Evolutionary conservation across 2,888 invertebrate species (phyloP), one percentile per base, ranked within the genome.

Genomic region (Bembecia ichneumoniformis): DNA sequence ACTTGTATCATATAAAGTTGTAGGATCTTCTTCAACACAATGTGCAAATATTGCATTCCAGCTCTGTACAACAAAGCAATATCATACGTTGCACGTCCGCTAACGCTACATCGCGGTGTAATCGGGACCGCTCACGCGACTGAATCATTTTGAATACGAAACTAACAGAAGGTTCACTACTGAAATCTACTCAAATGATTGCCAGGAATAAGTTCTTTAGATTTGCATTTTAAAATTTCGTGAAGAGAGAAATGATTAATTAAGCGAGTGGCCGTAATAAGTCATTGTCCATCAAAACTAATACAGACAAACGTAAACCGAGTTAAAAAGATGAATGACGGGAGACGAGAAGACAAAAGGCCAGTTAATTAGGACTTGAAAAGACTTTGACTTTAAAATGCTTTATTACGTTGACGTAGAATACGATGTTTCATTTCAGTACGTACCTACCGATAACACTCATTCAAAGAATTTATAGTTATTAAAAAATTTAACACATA

Each of bases 1-100:
- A 28, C 7, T 28, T 28, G 9, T 7, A 9, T 28, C 28, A 28
- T 28, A 28, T 28, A 9, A 9, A 28, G 28, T 28, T 5, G 28
- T 9, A 28, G 28, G 28, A 28, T 28, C 28, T 28, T 2, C 28
- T 28, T 11, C 40, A 40, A 40, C 35, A 11, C 40, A 40, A 14
- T 13, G 14, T 40, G 40, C 71, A 65, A n/a, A 74, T 79, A 81
- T 80, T 78, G 74, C 81, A 78, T 79, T 81, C 77, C 71, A 55
- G 64, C 54, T 60, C 50, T 55, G 56, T 51, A 51, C 55, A 56
- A 64, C 66, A 65, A 64, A 65, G 72, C 68, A 66, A 72, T 74
- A 74, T 64, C 69, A 70, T 77, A 40, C 36, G 13, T 13, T 40
- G 40, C 40, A 40, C 40, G 40, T 40, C 40, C 40, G 11, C 28